phyloP scores from a whole-genome alignment of 2,113 vertebrate genomes.

The Pyrgilauda ruficollis region DNA sequence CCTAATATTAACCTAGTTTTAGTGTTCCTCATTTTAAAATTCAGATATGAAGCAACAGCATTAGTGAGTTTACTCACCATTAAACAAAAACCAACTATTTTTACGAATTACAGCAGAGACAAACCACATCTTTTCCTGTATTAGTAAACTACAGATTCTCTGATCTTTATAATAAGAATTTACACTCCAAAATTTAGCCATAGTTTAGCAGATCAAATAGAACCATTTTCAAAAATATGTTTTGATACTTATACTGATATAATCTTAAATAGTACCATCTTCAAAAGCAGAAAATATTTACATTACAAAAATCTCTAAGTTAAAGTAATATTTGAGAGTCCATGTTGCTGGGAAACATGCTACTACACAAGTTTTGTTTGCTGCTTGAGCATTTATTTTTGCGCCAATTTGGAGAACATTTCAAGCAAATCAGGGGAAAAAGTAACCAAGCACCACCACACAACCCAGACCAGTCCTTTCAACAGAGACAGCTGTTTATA shows the following conservation, averaged over 20 bases:
- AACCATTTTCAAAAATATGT: neutral
- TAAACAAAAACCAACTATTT: neutral
- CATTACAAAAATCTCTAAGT: neutral
- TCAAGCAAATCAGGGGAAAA: neutral
- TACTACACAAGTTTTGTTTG: neutral
- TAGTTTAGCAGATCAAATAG: neutral
- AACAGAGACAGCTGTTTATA: constrained; percentile 10
- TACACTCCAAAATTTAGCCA: neutral
- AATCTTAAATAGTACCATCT: neutral
- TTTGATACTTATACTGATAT: neutral
- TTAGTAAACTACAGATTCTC: neutral
- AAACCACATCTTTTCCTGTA: neutral
- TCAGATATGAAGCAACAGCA: neutral
- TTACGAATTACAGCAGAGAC: neutral
- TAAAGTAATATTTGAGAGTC: neutral
- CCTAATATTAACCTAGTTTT: neutral
- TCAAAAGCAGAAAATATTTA: neutral
- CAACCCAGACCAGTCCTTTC: neutral
- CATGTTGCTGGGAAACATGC: neutral
- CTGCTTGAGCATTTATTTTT: neutral
- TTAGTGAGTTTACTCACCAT: neutral
- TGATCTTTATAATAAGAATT: neutral
- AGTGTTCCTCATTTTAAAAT: neutral
- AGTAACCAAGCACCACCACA: neutral
- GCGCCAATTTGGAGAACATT: neutral